Conservation (phyloP, 2,113 vertebrate genomes). For the Origma solitaria region DNA sequence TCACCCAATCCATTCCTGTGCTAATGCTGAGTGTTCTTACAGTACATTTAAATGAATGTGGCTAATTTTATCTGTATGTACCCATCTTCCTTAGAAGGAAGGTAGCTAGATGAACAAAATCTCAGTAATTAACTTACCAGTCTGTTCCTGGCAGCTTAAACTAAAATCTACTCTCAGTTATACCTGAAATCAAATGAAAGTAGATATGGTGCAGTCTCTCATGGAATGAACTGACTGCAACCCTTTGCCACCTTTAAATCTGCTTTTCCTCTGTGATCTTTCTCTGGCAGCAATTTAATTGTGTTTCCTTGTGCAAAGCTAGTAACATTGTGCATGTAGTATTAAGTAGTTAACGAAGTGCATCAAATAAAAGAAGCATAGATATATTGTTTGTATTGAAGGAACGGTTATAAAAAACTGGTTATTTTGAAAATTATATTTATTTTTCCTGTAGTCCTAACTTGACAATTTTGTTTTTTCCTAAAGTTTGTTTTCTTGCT, state of each 20-base stretch:
- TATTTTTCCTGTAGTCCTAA: neutral
- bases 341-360: neutral
- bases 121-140: neutral
- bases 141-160: neutral
- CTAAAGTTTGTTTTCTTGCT: neutral
- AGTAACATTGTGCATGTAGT: neutral
- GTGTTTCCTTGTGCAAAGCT: neutral
- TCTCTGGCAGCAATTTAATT: neutral
- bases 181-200: neutral
- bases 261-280: neutral
- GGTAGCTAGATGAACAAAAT: neutral
- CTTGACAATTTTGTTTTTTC: neutral
- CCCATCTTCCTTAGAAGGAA: neutral
- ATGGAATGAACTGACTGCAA: neutral
- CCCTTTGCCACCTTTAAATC: neutral
- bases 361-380: neutral
- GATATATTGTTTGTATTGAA: neutral
- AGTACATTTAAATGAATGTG: neutral
- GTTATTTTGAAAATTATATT: neutral
- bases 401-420: fast-evolving
- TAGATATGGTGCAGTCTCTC: neutral
- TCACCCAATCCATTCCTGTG: neutral
- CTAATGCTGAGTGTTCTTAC: neutral
- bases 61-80: neutral
- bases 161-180: neutral